These are phyloP conservation scores for Lophotriccus pileatus DNA, from an alignment of 2,797 vertebrate species.

Conservation along the genomic window DNA sequence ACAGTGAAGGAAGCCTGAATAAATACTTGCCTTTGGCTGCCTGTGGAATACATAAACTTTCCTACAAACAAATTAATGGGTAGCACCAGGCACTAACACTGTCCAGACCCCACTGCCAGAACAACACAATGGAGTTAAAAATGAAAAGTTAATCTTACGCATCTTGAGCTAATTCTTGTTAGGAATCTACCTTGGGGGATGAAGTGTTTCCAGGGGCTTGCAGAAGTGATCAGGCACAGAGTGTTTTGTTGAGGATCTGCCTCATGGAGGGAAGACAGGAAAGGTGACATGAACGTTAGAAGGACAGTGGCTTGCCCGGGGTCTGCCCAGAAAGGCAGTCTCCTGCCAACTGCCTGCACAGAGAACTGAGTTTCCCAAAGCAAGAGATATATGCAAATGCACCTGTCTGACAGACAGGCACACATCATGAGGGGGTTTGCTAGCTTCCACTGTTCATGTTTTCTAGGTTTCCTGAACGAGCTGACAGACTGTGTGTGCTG, in stretches of 20 bases:
- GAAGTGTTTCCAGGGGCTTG: not conserved
- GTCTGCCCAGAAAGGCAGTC: not conserved
- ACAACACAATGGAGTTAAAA: not conserved
- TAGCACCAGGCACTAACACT: not conserved
- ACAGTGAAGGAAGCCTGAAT: not conserved
- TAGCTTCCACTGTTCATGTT: not conserved
- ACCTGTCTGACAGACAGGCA: not conserved
- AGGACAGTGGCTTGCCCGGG: not conserved
- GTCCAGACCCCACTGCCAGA: not conserved
- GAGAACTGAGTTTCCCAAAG: not conserved
- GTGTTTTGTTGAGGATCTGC: not conserved
- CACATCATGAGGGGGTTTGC: not conserved
- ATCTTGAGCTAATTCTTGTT: not conserved
- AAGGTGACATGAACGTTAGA: fast-evolving
- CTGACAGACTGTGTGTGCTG: not conserved
- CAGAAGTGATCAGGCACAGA: not conserved
- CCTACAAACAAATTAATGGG: not conserved
- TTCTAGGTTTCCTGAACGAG: not conserved
- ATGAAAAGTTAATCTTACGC: not conserved
- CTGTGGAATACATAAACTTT: not conserved
- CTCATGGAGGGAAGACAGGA: fast-evolving
- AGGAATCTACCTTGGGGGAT: not conserved
- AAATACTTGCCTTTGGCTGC: not conserved
- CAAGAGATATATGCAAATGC: not conserved
- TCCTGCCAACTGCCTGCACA: not conserved